Base-by-base conservation (phyloP, 1,140 invertebrate genomes). In the Tribolium madens region DNA sequence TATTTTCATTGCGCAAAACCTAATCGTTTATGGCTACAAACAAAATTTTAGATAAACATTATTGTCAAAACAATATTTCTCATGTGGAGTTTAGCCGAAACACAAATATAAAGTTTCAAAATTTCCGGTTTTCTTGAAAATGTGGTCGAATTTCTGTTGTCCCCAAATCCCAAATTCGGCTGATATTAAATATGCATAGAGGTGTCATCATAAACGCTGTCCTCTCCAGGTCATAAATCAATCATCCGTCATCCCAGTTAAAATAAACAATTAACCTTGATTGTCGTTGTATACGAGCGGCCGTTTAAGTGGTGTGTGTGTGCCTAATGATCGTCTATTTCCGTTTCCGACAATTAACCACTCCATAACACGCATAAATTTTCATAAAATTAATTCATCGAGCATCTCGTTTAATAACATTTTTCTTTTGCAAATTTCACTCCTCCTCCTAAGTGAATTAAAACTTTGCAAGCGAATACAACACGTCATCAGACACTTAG, bases 231-330 rank as follows among this genome's bases (percentile, higher is more conserved):
- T 14, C 21, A 64, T 64, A 64, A 64, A 64, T 64, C 57, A 64
- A 64, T 64, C 57, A 64, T 13, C 21, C 26, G 26, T 64, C n/a
- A 3, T 13, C 2, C 1, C 21, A 64, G 57, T 64, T 64, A 64
- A 64, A 42, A 64, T 64, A 64, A 64, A 36, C 57, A 64, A 64
- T 64, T 64, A 64, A 64, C 57, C 57, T 64, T 64, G 57, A 64
- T 64, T 64, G 26, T 42, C 31, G 26, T 57, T 64, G 26, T 33
- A 31, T 12, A 26, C 21, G 3, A 26, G n/a, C 57, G 3, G 18
- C 31, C 57, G 57, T 64, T 33, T 64, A 64, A 64, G 57, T 33
- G 26, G 2, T 26, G 10, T 64, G n/a, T n/a, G n/a, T n/a, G n/a
- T n/a, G n/a, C n/a, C n/a, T n/a, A 64, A 64, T 64, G 57, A 36